A percentile compares a stretch with the other conserved stretches of the same genome.
phyloP scores from a whole-genome alignment of 2,888 invertebrate species.

The Eristalis pertinax region DNA sequence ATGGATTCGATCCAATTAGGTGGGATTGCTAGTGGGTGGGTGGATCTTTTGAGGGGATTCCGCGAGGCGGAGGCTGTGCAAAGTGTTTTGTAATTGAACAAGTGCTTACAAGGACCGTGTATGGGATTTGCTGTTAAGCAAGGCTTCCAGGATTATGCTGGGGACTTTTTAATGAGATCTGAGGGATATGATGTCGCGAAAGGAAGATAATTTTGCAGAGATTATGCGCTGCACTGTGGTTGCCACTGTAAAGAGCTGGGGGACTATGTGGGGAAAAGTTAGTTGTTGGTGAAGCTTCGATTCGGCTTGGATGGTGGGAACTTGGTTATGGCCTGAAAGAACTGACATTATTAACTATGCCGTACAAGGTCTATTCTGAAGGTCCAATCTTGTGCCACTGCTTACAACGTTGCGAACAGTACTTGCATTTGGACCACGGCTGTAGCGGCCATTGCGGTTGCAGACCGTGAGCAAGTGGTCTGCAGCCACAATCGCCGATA shows the following conservation, averaged over 20 bases:
- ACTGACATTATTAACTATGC: no score
- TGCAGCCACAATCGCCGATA: no score
- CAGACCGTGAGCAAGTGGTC: no score
- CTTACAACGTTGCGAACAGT: no score
- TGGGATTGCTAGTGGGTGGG: background rate
- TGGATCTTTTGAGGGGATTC: background rate
- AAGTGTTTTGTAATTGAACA: background rate
- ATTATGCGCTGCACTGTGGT: background rate
- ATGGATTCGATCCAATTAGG: conserved; percentile 20
- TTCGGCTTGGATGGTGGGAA: no score
- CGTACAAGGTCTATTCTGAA: no score
- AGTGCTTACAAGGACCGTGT: background rate
- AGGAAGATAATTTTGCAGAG: background rate
- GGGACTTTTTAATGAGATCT: background rate
- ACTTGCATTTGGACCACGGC: no score
- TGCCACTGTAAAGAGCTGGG: background rate
- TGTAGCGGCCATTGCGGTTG: no score
- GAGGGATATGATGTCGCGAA: background rate
- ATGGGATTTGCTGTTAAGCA: background rate
- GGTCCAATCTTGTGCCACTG: no score
- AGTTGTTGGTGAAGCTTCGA: no score
- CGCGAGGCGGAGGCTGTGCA: background rate
- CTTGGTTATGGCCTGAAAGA: no score
- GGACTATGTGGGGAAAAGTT: no score
- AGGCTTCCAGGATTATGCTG: background rate